Evolutionary conservation across 2,797 vertebrate genomes (phyloP), one percentile per base, ranked within the genome.

Genomic region (Remorina albescens): DNA sequence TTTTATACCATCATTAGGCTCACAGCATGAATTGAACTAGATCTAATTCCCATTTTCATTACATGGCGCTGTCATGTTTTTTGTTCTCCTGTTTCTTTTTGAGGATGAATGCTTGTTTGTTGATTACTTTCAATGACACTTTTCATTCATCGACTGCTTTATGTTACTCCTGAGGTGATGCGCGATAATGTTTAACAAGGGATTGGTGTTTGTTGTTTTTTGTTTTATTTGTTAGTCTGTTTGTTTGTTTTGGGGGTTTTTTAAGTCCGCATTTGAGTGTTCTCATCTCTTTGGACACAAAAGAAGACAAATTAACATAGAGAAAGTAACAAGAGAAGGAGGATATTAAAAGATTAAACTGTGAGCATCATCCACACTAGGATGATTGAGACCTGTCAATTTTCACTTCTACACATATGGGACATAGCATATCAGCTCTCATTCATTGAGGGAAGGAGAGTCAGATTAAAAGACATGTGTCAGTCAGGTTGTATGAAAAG

Each of bases 301-400:
- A 82, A 51, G 25, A 6, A 41, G 15, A n/a, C 46, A 53, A 74
- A 70, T 76, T 41, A 62, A 65, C 44, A 69, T 26, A 70, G 36
- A 2, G 44, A 58, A 26, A 16, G n/a, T n/a, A 36, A 37, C 2
- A 25, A n/a, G 46, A 49, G 46, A 68, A 28, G 18, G 18, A 54
- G 57, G 47, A 36, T 7, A 34, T 37, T 21, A 18, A n/a, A 1
- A 13, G 41, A 44, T 71, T 26, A 44, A 66, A 60, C 72, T 4
- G 65, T 53, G 54, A 68, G 61, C 55, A 76, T 62, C 81, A 81
- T 80, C 58, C 26, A 59, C 58, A 19, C 67, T 30, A 59, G 62
- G 42, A 60, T 89, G 84, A 90, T 82, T 87, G 86, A 86, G 82
- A 76, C n/a, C n/a, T n/a, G n/a, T 53, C 74, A 72, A 65, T 76